Conservation (phyloP, 2,888 invertebrate genomes). For the Drosophila flavopinicola region DNA sequence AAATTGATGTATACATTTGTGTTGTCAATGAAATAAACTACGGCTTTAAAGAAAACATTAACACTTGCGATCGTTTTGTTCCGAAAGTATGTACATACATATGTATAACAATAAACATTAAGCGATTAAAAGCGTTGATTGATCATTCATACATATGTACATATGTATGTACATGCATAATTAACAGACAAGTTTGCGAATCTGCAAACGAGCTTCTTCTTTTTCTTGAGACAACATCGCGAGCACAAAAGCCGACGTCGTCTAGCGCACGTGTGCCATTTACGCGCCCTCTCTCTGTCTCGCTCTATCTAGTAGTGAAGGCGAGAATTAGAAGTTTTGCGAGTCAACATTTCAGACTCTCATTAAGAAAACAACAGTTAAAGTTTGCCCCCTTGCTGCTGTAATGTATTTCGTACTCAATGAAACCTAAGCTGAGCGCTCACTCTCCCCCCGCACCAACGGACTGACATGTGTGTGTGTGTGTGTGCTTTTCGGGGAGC, state of each 20-base stretch:
- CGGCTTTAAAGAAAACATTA: too few species aligned
- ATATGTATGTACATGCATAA: too few species aligned
- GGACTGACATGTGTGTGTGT: neutral
- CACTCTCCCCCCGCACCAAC: neutral
- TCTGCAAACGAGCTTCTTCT: conserved; percentile 12
- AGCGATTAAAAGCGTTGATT: neutral
- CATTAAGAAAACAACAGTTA: conserved; percentile 1
- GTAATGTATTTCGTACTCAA: conserved; percentile 4
- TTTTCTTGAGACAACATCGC: neutral
- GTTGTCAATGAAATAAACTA: too few species aligned
- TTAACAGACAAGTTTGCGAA: neutral
- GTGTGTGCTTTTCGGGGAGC: neutral
- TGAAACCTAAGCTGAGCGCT: conserved; percentile 9
- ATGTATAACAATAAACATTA: too few species aligned
- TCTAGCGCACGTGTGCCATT: conserved; percentile 5
- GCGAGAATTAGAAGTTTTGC: neutral
- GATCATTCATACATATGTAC: neutral
- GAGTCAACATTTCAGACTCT: conserved; percentile 1
- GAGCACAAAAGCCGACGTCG: neutral
- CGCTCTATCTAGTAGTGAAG: neutral
- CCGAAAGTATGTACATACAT: too few species aligned
- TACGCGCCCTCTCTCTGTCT: neutral
- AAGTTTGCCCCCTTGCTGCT: conserved; percentile 4
- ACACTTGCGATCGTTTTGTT: too few species aligned
- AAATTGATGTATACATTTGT: too few species aligned